Conservation (phyloP, 2,113 vertebrate genomes). For the Psittacara wagleri region DNA sequence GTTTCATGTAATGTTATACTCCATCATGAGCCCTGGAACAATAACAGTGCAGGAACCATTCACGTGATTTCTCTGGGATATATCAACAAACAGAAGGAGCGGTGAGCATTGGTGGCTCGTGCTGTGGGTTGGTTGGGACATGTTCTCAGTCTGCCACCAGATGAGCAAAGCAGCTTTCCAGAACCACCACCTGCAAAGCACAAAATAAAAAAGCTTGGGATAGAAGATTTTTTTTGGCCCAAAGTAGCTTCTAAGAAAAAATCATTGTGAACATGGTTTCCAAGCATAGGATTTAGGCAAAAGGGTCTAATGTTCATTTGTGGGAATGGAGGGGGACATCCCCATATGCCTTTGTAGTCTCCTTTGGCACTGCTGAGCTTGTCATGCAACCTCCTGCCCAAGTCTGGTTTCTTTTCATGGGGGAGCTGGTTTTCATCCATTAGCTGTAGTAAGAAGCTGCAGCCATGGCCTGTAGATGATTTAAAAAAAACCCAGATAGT, state of each 20-base stretch:
- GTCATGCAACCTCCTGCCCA: background rate
- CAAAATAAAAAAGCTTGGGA: background rate
- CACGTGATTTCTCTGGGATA: slow-evolving; percentile 1
- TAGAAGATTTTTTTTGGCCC: background rate
- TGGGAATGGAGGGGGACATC: background rate
- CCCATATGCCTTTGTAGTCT: background rate
- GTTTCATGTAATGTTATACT: slow-evolving; percentile 31
- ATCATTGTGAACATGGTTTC: background rate
- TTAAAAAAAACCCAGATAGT: fast-evolving
- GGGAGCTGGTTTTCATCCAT: background rate
- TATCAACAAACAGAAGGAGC: background rate
- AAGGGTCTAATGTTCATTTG: background rate
- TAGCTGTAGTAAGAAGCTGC: background rate
- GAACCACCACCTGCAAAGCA: background rate
- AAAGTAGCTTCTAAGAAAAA: background rate
- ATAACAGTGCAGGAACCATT: background rate
- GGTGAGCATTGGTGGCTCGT: background rate
- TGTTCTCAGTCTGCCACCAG: background rate
- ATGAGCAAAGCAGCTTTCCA: background rate
- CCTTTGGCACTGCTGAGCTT: background rate
- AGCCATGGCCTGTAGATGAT: background rate
- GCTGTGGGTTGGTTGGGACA: background rate
- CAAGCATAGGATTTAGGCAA: background rate
- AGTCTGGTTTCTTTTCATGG: background rate
- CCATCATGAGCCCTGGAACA: slow-evolving; percentile 18